Evolutionary conservation across 2,888 invertebrate genomes (phyloP).

Genomic region (Cryptus armator): DNA sequence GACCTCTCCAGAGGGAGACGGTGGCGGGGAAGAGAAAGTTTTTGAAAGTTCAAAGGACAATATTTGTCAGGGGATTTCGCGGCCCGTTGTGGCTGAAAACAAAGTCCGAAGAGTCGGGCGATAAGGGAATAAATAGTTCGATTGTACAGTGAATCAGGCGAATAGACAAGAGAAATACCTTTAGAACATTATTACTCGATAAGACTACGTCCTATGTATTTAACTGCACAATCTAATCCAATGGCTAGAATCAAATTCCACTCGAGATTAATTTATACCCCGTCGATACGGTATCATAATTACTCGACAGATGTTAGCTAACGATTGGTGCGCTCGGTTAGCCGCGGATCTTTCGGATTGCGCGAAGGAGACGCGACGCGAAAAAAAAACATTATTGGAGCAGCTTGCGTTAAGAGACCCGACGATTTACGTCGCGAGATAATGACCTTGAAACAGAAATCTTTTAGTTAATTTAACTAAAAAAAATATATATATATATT

Average conservation of each 20-base stretch:
- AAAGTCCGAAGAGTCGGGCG: conserved; percentile 18
- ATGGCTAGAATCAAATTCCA: conserved; percentile 26
- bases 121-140: conserved; percentile 55
- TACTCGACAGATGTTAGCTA: conserved; percentile 59
- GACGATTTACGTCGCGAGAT: no score
- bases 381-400: background rate
- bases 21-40: conserved; percentile 72
- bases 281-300: conserved; percentile 35
- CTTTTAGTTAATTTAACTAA: no score
- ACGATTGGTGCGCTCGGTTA: conserved; percentile 24
- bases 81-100: conserved; percentile 34
- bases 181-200: background rate
- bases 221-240: background rate
- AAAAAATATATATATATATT: no score
- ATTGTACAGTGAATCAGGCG: conserved; percentile 27
- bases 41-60: conserved; percentile 73
- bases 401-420: no score
- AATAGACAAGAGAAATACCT: conserved; percentile 6
- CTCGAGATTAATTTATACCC: conserved; percentile 50
- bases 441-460: no score
- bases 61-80: conserved; percentile 54
- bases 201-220: conserved; percentile 20
- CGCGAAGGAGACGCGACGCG: background rate
- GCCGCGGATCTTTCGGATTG: background rate
- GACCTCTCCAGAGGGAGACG: conserved; percentile 52